Evolutionary conservation across 2,113 vertebrate species (phyloP).

Genomic region (Megalops atlanticus): DNA sequence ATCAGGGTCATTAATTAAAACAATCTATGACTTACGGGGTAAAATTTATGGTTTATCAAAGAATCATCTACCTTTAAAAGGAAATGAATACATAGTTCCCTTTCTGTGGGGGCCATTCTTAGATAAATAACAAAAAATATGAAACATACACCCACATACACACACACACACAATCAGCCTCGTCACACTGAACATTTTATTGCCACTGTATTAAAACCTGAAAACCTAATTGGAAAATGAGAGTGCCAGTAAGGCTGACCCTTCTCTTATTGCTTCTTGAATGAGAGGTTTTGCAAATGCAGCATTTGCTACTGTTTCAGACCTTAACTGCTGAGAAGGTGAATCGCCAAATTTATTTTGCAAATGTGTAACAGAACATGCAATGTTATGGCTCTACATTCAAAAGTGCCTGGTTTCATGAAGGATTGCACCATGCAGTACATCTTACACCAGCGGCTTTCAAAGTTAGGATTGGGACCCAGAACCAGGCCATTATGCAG

Average conservation of each 20-base stretch:
- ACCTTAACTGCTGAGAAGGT: neutral
- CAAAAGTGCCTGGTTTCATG: neutral
- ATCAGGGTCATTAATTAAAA: neutral
- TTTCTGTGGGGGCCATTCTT: too few species aligned
- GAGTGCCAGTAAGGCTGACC: neutral
- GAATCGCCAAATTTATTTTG: neutral
- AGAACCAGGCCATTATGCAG: too few species aligned
- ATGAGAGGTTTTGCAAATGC: neutral
- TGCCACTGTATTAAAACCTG: neutral
- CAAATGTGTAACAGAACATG: neutral
- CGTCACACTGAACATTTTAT: neutral
- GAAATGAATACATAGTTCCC: neutral
- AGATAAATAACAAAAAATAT: neutral
- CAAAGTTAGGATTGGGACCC: neutral
- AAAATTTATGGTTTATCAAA: neutral
- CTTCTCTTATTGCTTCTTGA: neutral
- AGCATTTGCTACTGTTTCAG: neutral
- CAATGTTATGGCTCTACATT: neutral
- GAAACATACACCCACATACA: neutral
- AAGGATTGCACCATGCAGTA: too few species aligned
- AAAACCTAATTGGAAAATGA: slow-evolving; percentile 6
- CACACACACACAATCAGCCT: neutral
- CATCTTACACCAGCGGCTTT: neutral
- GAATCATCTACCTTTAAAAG: neutral
- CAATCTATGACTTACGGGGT: neutral